phyloP scores from a whole-genome alignment of 92 coral and sea anemone genomes.

The Zoanthus solanderi region DNA sequence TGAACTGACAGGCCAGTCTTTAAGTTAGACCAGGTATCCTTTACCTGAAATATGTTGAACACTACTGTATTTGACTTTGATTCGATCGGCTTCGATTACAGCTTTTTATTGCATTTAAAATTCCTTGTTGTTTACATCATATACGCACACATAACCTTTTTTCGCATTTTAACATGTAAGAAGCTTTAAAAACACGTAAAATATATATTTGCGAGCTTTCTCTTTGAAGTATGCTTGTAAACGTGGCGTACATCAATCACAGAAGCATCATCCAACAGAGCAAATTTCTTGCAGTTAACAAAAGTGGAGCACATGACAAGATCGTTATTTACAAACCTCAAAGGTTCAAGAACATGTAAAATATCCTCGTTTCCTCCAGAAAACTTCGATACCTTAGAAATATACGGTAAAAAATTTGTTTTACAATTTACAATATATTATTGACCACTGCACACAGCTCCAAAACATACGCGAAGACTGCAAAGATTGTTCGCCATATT shows the following conservation, averaged over 20 bases:
- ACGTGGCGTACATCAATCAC: background rate
- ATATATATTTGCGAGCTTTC: background rate
- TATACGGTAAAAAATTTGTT: background rate
- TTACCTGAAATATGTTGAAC: constrained; percentile 23
- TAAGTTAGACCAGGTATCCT: constrained; percentile 16
- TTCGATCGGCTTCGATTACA: background rate
- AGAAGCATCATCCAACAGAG: background rate
- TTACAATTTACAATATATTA: background rate
- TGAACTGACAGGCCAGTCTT: constrained; percentile 9
- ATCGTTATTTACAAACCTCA: constrained; percentile 6
- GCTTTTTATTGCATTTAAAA: background rate
- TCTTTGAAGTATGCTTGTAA: background rate
- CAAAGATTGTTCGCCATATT: background rate
- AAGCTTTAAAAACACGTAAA: background rate
- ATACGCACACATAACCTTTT: background rate
- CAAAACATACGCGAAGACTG: background rate
- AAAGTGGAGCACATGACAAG: constrained; percentile 1
- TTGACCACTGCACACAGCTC: background rate
- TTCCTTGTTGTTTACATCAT: constrained; percentile 5
- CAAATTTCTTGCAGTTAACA: background rate
- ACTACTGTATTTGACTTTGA: constrained; percentile 22
- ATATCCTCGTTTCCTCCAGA: background rate
- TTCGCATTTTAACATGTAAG: background rate
- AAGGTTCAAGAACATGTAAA: background rate
- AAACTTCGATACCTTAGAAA: constrained; percentile 1